A percentile compares a stretch with the other conserved stretches of the same genome.
phyloP scores from a whole-genome alignment of 2,113 vertebrate genomes.

The Cynoglossus semilaevis region DNA sequence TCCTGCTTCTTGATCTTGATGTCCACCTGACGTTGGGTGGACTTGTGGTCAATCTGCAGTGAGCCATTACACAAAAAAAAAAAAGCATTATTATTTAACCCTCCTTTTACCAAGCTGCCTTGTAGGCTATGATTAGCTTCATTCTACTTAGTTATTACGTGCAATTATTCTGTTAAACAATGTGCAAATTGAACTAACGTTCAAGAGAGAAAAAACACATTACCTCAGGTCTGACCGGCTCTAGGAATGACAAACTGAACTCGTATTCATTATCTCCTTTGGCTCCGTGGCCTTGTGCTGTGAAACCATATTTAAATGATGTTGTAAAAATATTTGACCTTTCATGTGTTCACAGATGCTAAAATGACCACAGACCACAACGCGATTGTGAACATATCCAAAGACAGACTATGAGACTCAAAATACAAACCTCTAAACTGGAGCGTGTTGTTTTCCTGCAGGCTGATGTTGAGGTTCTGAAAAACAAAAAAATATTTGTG shows the following conservation, averaged over 20 bases:
- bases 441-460: slow-evolving; percentile 83
- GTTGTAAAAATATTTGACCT: not conserved
- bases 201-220: too few relatives aligned
- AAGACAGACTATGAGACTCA: not conserved
- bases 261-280: slow-evolving; percentile 94
- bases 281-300: slow-evolving; percentile 92
- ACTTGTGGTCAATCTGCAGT: slow-evolving; percentile 79
- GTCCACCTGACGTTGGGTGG: slow-evolving; percentile 90
- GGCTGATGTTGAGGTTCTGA: slow-evolving; percentile 84
- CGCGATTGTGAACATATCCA: not conserved
- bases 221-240: slow-evolving; percentile 82
- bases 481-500: slow-evolving; percentile 27
- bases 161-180: too few relatives aligned
- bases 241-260: slow-evolving; percentile 90
- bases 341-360: not conserved
- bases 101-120: too few relatives aligned
- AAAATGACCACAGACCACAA: too few relatives aligned
- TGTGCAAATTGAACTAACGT: too few relatives aligned
- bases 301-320: slow-evolving; percentile 13
- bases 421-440: slow-evolving; percentile 85
- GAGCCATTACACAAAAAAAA: not conserved
- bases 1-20: slow-evolving; percentile 87
- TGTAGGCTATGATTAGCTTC: too few relatives aligned
- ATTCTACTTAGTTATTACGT: too few relatives aligned
- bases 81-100: too few relatives aligned